A percentile compares a stretch with the other conserved stretches of the same genome.
phyloP scores from a whole-genome alignment of 2,797 vertebrate genomes.

The Eidolon dupreanum region DNA sequence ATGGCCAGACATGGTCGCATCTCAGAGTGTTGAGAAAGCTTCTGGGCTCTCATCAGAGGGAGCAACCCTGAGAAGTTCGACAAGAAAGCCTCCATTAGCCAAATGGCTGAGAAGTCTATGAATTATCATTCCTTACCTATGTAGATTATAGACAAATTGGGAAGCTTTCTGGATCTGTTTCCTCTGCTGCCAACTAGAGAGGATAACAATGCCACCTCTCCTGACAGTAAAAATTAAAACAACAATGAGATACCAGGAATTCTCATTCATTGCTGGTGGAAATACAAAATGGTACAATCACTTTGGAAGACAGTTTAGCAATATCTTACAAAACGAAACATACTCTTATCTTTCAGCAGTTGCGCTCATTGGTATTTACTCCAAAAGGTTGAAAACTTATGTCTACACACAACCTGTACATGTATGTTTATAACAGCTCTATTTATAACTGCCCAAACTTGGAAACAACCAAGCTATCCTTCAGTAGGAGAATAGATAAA shows the following conservation, averaged over 20 bases:
- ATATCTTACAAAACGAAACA: background rate
- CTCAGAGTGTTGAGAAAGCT: background rate
- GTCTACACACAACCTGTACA: background rate
- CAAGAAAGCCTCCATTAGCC: background rate
- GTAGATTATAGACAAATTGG: background rate
- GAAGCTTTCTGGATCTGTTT: background rate
- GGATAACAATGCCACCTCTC: background rate
- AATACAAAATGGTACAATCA: background rate
- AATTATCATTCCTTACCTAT: background rate
- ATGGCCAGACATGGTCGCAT: background rate
- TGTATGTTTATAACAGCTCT: background rate
- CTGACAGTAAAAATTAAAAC: background rate
- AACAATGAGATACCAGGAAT: background rate
- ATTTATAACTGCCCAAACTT: constrained; percentile 8
- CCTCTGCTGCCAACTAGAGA: background rate
- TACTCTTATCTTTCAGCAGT: background rate
- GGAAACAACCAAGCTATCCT: background rate
- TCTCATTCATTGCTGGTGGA: background rate
- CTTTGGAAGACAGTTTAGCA: background rate
- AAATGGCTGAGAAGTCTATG: background rate
- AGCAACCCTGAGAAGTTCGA: background rate
- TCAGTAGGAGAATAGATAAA: background rate
- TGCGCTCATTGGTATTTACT: background rate
- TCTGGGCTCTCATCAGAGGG: background rate
- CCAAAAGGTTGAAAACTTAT: background rate